Evolutionary conservation across 1,140 invertebrate genomes (phyloP).

Genomic region (Melanaphis sacchari): DNA sequence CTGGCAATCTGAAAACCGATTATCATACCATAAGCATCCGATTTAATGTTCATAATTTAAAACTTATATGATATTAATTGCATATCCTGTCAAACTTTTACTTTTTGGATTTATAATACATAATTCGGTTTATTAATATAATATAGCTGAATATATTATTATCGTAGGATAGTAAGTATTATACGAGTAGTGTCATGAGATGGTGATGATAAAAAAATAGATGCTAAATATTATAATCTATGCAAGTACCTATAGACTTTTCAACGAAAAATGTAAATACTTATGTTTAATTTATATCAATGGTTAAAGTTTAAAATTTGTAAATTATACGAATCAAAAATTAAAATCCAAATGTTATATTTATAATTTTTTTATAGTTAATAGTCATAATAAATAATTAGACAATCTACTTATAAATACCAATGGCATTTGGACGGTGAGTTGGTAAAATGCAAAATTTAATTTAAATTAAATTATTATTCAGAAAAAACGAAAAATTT

Average conservation of each 20-base stretch:
- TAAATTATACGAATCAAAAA: neutral
- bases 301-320: neutral
- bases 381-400: neutral
- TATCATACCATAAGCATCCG: neutral
- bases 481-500: neutral
- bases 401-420: neutral
- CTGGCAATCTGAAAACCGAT: slow-evolving; percentile 37
- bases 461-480: neutral
- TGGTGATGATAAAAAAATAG: no score
- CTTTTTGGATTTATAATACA: neutral
- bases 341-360: neutral
- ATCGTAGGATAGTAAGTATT: neutral
- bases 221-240: no score
- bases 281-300: no score
- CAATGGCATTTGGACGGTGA: neutral
- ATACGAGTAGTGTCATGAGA: no score
- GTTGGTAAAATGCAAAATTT: neutral
- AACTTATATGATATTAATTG: neutral
- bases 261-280: neutral
- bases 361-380: neutral
- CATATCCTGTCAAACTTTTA: neutral
- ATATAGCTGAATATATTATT: neutral
- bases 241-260: no score
- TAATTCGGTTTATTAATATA: neutral
- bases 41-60: neutral